Evolutionary conservation across 2,888 invertebrate species (phyloP).

Genomic region (Apotomis turbidana): DNA sequence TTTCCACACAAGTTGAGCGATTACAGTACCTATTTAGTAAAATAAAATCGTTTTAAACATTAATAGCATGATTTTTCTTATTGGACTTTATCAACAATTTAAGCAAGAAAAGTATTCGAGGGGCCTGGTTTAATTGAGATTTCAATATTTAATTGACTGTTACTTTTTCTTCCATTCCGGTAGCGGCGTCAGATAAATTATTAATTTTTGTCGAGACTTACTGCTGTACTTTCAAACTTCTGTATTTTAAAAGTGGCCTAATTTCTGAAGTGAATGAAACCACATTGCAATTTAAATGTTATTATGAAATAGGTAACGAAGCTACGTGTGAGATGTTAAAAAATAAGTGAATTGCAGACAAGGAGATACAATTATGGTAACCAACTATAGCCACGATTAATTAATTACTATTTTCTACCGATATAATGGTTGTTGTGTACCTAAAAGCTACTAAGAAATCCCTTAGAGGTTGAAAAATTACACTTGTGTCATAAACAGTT

Average conservation of each 20-base stretch:
- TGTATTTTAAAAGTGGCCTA: conserved; percentile 4
- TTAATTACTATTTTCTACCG: too few species aligned
- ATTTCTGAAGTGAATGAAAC: background rate
- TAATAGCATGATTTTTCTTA: background rate
- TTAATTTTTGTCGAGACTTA: conserved; percentile 11
- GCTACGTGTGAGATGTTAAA: too few species aligned
- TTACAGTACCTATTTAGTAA: background rate
- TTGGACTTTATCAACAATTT: background rate
- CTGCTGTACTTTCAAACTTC: conserved; percentile 2
- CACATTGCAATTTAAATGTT: background rate
- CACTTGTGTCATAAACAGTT: too few species aligned
- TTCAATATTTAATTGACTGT: conserved; percentile 11
- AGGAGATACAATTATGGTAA: too few species aligned
- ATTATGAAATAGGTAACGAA: background rate
- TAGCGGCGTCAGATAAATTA: conserved; percentile 9
- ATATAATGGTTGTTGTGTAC: too few species aligned
- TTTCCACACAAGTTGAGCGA: too few species aligned
- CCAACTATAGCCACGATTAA: too few species aligned
- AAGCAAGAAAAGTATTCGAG: background rate
- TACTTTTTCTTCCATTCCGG: background rate
- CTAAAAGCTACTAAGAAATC: too few species aligned
- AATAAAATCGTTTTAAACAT: background rate
- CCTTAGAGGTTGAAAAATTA: too few species aligned
- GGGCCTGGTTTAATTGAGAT: conserved; percentile 3
- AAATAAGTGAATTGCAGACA: too few species aligned